These are phyloP conservation scores for Cephus runcator DNA, from an alignment of 2,888 invertebrate species.

Conservation along the genomic window DNA sequence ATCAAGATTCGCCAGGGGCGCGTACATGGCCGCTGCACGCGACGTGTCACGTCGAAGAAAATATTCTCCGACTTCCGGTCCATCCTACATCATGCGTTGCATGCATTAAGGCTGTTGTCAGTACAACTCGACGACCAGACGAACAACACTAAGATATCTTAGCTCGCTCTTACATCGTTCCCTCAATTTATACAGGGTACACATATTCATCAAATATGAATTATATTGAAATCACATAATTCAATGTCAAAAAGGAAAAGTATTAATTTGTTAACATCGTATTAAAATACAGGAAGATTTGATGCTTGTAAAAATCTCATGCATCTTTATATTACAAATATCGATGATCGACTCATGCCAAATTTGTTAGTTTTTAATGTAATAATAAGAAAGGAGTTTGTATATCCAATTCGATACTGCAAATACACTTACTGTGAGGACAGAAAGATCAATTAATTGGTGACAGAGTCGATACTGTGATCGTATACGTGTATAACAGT, in stretches of 20 bases:
- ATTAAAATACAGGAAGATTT: background rate
- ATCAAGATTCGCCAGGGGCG: conserved; percentile 64
- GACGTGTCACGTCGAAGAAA: conserved; percentile 60
- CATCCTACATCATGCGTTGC: conserved; percentile 64
- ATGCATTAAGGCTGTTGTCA: conserved; percentile 64
- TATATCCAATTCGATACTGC: background rate
- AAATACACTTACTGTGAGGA: background rate
- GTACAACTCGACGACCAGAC: conserved; percentile 55
- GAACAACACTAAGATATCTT: conserved; percentile 43
- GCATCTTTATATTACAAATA: background rate
- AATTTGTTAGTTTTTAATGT: background rate
- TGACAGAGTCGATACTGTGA: background rate
- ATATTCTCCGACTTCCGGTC: conserved; percentile 62
- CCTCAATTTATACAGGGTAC: background rate
- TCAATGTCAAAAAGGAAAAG: background rate
- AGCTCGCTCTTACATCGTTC: background rate
- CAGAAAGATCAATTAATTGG: background rate
- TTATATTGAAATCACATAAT: background rate
- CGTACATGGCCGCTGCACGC: conserved; percentile 62
- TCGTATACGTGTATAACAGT: background rate
- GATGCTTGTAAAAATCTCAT: background rate
- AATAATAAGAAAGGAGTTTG: background rate
- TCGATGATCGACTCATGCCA: background rate
- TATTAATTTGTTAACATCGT: background rate
- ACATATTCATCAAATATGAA: background rate